Base-by-base conservation (phyloP, 2,888 invertebrate species). In the Mantis religiosa region DNA sequence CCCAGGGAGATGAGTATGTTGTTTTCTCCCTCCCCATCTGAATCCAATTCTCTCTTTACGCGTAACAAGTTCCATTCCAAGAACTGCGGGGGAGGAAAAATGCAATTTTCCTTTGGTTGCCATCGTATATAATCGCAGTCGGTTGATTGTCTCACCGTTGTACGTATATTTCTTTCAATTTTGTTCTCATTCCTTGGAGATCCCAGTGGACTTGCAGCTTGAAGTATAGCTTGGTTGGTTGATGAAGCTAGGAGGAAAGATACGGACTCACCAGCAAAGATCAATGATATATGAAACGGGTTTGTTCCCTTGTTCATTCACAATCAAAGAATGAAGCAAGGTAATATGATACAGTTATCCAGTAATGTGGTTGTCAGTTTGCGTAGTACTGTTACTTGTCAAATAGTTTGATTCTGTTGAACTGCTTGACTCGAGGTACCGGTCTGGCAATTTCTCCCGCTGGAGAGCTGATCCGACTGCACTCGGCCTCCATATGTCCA, bases 161-260 rank as follows among this genome's bases (percentile, higher is more conserved):
- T 71, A 87, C 82, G 84, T 88, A 89, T 90, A 90, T 90, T 89
- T 89, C 90, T 89, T 89, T 87, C 89, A 90, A 90, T 90, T 90
- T 90, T 90, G 88, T 87, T 88, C 90, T 90, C 90, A 89, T 90
- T 90, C 90, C 83, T 47, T 30, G 88, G 27, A 28, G 20, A 27
- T 71, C 85, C 88, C 83, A 8, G 9, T 28, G 28, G 87, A 30
- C 27, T 71, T 81, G 28, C 3, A 81, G 87, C 30, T 83, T 1
- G 83, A 15, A 28, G 28, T n/a, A 14, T 6, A 83, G 83, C 28
- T 20, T 71, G 54, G 25, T 20, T 71, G 54, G 25, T 14, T 71
- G 54, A 20, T 20, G 25, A 71, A 71, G 54, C 54, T 20, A 71
- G 54, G 54, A 71, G 15, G 14, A 14, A 15, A 8, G 54, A 25